Conservation (phyloP, 2,113 vertebrate species). For the Chamaetylas fuelleborni region DNA sequence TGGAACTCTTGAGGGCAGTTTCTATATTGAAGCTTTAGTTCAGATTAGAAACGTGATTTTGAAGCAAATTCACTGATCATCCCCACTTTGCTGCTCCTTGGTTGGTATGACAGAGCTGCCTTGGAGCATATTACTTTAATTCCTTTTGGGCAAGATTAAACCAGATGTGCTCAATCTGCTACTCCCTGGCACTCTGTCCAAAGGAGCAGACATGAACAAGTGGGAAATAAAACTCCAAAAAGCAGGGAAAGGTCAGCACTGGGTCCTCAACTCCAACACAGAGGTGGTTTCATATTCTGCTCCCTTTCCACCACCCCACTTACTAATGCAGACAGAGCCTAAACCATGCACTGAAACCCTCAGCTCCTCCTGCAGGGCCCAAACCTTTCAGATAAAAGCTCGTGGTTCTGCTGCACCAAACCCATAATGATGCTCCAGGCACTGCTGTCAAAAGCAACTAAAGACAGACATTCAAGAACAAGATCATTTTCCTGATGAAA, state of each 20-base stretch:
- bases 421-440: neutral
- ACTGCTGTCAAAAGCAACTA: neutral
- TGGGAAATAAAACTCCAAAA: neutral
- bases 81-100: neutral
- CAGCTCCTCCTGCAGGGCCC: neutral
- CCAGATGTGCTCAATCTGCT: neutral
- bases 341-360: neutral
- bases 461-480: neutral
- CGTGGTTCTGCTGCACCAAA: neutral
- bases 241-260: accelerated
- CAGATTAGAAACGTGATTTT: conserved; percentile 26
- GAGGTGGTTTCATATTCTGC: neutral
- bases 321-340: accelerated
- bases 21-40: neutral
- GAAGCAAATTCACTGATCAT: conserved; percentile 6
- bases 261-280: accelerated
- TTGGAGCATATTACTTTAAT: neutral
- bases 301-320: neutral
- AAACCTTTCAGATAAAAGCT: neutral
- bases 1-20: neutral
- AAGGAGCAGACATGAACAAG: neutral
- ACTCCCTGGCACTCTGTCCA: neutral
- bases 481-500: neutral
- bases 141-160: neutral
- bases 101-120: neutral